These are phyloP conservation scores for Zele albiditarsus DNA, from an alignment of 2,888 invertebrate species.

Conservation along the genomic window DNA sequence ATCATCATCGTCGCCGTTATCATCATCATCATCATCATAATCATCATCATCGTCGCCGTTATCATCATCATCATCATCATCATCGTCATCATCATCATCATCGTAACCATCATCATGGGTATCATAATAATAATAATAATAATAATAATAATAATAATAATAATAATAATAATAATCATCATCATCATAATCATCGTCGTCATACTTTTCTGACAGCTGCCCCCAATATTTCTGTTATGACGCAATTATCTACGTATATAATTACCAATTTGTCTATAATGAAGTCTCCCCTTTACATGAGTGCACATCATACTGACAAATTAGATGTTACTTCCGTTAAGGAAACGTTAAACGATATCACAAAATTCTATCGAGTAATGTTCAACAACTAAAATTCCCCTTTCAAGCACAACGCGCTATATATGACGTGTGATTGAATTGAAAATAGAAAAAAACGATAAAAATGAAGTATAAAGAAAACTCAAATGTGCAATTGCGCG, in stretches of 20 bases:
- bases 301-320: neutral
- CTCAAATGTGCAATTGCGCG: neutral
- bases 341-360: neutral
- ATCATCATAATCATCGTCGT: no score
- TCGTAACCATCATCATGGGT: no score
- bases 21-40: no score
- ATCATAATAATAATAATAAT: no score
- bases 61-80: no score
- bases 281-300: conserved; percentile 31
- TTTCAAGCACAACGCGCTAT: neutral
- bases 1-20: no score
- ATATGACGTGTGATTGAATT: neutral
- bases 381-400: neutral
- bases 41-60: conserved; percentile 9
- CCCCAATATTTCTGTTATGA: neutral
- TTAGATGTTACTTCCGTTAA: neutral
- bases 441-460: neutral
- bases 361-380: neutral
- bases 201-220: conserved; percentile 33
- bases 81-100: no score
- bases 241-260: conserved; percentile 17
- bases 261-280: conserved; percentile 38
- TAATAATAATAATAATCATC: no score
- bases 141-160: no score
- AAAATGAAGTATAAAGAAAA: neutral